Percentiles rank a stretch among this genome's conserved stretches.
Conservation (phyloP, 37 sponge, comb jelly and placozoan genomes). For the Agelas oroides region DNA sequence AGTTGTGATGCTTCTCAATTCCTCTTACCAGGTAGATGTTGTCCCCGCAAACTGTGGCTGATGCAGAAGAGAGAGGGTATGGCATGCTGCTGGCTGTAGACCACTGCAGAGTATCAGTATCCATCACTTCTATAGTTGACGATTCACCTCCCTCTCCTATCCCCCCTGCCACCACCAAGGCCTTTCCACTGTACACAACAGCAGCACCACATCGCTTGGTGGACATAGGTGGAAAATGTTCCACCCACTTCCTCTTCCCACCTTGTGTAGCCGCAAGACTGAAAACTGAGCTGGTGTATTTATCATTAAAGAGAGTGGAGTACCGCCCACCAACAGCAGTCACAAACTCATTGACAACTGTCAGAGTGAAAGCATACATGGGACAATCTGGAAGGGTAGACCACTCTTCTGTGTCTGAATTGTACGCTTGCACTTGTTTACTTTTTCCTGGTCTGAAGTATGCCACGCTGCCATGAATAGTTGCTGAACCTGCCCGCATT, state of each 20-base stretch:
- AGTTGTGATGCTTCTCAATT: neutral
- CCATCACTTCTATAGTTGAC: slow-evolving; percentile 13
- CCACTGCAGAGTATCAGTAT: slow-evolving; percentile 5
- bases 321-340: slow-evolving; percentile 6
- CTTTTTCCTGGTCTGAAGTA: neutral
- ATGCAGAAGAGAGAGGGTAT: neutral
- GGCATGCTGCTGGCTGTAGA: neutral
- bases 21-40: neutral
- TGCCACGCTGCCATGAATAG: neutral
- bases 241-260: neutral
- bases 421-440: neutral
- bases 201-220: slow-evolving; percentile 8
- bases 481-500: neutral
- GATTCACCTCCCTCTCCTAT: no score
- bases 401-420: neutral
- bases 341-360: neutral
- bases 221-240: slow-evolving; percentile 5
- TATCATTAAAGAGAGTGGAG: neutral
- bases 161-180: slow-evolving; percentile 33
- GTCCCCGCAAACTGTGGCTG: neutral
- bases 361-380: neutral
- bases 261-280: neutral
- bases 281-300: neutral
- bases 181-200: neutral
- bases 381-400: neutral